phyloP scores from a whole-genome alignment of 2,888 invertebrate genomes.

The Penaeus monodon region DNA sequence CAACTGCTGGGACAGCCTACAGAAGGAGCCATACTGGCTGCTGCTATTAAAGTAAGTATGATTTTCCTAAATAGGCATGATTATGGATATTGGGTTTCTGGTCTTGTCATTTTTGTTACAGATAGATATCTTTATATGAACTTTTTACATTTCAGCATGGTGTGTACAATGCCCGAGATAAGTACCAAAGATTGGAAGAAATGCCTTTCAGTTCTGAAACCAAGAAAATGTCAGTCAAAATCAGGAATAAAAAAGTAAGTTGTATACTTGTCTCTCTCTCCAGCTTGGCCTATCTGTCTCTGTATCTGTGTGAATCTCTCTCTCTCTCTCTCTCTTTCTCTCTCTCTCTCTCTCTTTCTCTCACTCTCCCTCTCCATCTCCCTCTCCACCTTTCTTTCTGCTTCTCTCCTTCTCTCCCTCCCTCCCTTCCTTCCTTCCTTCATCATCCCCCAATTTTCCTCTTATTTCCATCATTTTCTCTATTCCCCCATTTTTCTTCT shows the following conservation, averaged over 20 bases:
- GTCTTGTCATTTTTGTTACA: not conserved
- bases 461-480: no score
- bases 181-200: constrained; percentile 89
- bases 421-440: no score
- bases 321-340: no score
- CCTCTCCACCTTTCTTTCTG: no score
- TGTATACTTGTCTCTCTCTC: not conserved
- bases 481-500: no score
- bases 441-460: rapidly evolving
- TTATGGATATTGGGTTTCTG: not conserved
- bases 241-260: constrained; percentile 69
- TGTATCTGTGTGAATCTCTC: no score
- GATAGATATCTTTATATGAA: not conserved
- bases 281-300: no score
- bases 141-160: constrained; percentile 76
- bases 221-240: constrained; percentile 98
- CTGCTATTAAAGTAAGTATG: constrained; percentile 82
- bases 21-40: constrained; percentile 94
- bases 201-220: constrained; percentile 97
- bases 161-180: constrained; percentile 83
- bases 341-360: no score
- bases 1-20: constrained; percentile 94
- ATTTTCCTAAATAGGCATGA: not conserved
- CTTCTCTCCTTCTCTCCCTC: no score
- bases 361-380: no score